Conservation (phyloP, 2,888 invertebrate genomes). For the Cerastis rubricosa region DNA sequence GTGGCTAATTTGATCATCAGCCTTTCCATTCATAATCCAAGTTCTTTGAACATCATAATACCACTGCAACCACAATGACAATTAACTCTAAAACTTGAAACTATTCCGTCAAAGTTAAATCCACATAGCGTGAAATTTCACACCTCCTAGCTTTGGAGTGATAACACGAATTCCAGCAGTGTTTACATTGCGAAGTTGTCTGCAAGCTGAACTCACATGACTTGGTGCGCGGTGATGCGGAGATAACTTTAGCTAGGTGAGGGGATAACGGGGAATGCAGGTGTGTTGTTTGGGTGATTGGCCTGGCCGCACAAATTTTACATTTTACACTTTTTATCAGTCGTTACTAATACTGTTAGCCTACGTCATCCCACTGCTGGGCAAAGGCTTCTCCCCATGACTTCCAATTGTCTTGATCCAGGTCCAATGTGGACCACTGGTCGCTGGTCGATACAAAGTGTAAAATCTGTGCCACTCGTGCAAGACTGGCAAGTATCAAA, state of each 20-base stretch:
- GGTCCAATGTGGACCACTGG: too few species aligned
- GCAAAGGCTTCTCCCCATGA: too few species aligned
- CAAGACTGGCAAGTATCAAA: background rate
- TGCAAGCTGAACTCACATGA: constrained; percentile 64
- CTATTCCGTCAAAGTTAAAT: constrained; percentile 43
- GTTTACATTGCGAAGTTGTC: constrained; percentile 66
- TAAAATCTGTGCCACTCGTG: background rate
- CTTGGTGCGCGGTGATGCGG: constrained; percentile 61
- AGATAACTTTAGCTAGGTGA: constrained; percentile 29
- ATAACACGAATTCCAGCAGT: constrained; percentile 57
- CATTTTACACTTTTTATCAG: too few species aligned
- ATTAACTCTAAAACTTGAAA: constrained; percentile 45
- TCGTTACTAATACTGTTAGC: too few species aligned
- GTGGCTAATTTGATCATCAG: background rate
- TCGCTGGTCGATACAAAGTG: too few species aligned
- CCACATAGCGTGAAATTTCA: constrained; percentile 59
- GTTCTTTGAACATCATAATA: constrained; percentile 24
- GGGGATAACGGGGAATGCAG: background rate
- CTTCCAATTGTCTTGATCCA: too few species aligned
- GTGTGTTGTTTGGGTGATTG: background rate
- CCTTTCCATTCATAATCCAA: background rate
- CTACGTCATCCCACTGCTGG: too few species aligned
- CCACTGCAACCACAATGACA: constrained; percentile 13
- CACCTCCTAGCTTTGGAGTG: constrained; percentile 50
- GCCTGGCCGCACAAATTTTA: too few species aligned